phyloP scores from a whole-genome alignment of 2,113 vertebrate genomes.

The Lepidothrix coronata region DNA sequence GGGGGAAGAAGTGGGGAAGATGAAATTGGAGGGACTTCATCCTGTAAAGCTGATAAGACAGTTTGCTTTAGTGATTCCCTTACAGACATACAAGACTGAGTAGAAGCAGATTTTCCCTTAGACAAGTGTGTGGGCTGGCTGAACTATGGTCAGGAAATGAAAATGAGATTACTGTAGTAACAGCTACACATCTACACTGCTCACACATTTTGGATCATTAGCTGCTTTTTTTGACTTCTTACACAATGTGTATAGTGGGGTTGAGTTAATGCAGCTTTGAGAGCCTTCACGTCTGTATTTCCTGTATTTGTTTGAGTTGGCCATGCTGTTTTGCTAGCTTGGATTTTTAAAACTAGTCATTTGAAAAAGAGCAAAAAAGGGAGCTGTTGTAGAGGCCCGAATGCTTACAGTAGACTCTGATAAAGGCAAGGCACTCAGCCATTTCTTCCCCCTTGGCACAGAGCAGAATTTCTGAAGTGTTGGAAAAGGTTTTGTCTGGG shows the following conservation, averaged over 20 bases:
- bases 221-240: background rate
- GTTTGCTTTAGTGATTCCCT: background rate
- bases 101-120: conserved; percentile 32
- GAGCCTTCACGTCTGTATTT: conserved; percentile 29
- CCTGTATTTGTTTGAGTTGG: conserved; percentile 52
- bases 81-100: background rate
- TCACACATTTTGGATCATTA: conserved; percentile 27
- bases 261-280: background rate
- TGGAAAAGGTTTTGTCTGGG: conserved; percentile 10
- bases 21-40: background rate
- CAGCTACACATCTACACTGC: conserved; percentile 43
- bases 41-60: background rate
- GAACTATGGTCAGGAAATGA: conserved; percentile 38
- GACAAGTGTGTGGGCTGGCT: conserved; percentile 28
- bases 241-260: background rate
- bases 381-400: background rate
- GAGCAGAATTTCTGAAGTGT: background rate
- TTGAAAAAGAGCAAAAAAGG: background rate
- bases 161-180: conserved; percentile 42
- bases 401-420: background rate
- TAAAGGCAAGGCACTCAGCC: background rate
- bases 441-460: background rate
- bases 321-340: background rate
- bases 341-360: background rate
- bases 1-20: background rate